phyloP scores from a whole-genome alignment of 2,113 vertebrate species.

The Sinocyclocheilus maitianheensis region DNA sequence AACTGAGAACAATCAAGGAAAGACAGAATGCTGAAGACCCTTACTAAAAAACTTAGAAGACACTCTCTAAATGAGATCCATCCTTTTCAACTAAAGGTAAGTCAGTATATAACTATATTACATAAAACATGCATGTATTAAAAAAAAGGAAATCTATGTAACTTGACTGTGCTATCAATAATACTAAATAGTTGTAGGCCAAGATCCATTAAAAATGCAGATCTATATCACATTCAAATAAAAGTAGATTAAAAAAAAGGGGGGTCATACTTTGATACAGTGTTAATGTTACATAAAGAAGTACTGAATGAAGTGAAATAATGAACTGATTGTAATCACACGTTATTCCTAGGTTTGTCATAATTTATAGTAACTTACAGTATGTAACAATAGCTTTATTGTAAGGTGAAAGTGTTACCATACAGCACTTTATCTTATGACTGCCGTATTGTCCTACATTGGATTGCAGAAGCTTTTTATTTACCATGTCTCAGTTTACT shows the following conservation, averaged over 20 bases:
- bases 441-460: neutral
- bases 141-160: neutral
- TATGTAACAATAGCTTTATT: neutral
- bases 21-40: conserved; percentile 81
- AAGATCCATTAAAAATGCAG: neutral
- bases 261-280: neutral
- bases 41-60: conserved; percentile 89
- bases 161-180: neutral
- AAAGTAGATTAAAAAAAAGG: neutral
- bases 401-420: neutral
- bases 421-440: neutral
- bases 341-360: neutral
- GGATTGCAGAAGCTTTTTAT: neutral
- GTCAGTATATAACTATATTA: conserved; percentile 36
- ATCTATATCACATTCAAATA: neutral
- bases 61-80: conserved; percentile 89
- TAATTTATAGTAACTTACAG: neutral
- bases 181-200: neutral
- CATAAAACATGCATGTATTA: neutral
- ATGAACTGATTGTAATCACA: neutral
- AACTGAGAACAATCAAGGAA: conserved; percentile 23
- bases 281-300: neutral
- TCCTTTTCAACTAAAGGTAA: conserved; percentile 89
- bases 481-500: too few relatives aligned
- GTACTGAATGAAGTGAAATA: neutral